Base-by-base conservation (phyloP, 2,113 vertebrate genomes). In the Coregonus clupeaformis region DNA sequence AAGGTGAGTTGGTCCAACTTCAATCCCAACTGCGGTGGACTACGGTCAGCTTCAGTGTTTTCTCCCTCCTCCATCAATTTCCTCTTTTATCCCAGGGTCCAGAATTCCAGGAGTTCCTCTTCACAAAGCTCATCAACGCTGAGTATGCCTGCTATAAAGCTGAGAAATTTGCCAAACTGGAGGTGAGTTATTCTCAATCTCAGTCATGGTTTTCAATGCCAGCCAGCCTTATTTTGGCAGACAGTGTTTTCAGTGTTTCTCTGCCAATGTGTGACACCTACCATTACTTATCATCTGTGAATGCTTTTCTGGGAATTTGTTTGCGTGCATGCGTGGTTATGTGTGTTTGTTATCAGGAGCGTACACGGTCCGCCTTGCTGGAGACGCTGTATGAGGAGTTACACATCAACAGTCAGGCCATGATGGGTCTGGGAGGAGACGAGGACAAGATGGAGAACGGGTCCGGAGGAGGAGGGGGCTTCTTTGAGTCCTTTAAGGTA, bases 401-500 rank as follows among this genome's bases (percentile, higher is more conserved):
- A 27, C 95, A 96, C 60, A 59, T 93, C 36, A 94, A 97, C 93
- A 98, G 96, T 88, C 96, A 98, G 92, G 92, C 96, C 85, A 96
- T 98, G 95, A 95, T 98, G 95, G 96, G 96, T 5, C 81, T 97
- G 2, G 93, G 94, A 27, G 92, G 93, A 3, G 97, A 98, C 4
- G 97, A 98, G 0, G 97, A 98, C 78, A 96, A 95, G 79, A 82
- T 96, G 87, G 97, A 98, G 82, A 98, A 98, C 0, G 96, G 96
- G 14, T 85, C 93, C 0, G 91, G 93, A 0, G 89, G 91, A 2
- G 73, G 93, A 81, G 94, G 96, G 0, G 96, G 97, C 32, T 98
- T 98, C 91, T 97, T 98, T 60, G 96, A 97, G 85, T 98, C 97
- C 73, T 98, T 98, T 82, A 98, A 98, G 96, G 97, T 98, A 94